Evolutionary conservation across 2,113 vertebrate species (phyloP).

Genomic region (Orycteropus afer): DNA sequence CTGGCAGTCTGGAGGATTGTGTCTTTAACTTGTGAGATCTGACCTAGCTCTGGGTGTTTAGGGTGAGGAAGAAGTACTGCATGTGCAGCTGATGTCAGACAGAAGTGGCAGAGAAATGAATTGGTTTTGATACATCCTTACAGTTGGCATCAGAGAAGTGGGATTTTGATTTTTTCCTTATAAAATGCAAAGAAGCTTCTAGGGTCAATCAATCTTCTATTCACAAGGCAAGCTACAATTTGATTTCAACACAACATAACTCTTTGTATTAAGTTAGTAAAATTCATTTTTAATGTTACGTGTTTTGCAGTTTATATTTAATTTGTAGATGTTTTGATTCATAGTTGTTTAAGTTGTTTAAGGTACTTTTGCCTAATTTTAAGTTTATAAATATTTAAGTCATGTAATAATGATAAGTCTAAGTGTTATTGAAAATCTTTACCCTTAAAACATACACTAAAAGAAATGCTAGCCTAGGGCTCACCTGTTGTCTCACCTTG

Average conservation of each 20-base stretch:
- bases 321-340: slow-evolving; percentile 7
- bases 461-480: neutral
- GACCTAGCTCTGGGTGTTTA: too few species aligned
- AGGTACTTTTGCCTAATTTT: neutral
- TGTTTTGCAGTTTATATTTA: slow-evolving; percentile 31
- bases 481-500: neutral
- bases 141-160: neutral
- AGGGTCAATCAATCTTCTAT: neutral
- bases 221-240: neutral
- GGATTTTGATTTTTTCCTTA: neutral
- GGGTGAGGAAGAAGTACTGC: too few species aligned
- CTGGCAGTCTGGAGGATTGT: neutral
- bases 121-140: too few species aligned
- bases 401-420: neutral
- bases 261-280: neutral
- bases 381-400: neutral
- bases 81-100: neutral
- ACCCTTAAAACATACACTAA: neutral
- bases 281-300: slow-evolving; percentile 21
- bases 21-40: neutral
- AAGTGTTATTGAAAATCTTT: neutral
- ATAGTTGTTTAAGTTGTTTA: neutral
- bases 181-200: neutral
- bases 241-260: slow-evolving; percentile 12
- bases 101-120: neutral